Percentiles rank a stretch among this genome's conserved stretches.
phyloP scores from a whole-genome alignment of 2,113 vertebrate genomes.

The Origma solitaria region DNA sequence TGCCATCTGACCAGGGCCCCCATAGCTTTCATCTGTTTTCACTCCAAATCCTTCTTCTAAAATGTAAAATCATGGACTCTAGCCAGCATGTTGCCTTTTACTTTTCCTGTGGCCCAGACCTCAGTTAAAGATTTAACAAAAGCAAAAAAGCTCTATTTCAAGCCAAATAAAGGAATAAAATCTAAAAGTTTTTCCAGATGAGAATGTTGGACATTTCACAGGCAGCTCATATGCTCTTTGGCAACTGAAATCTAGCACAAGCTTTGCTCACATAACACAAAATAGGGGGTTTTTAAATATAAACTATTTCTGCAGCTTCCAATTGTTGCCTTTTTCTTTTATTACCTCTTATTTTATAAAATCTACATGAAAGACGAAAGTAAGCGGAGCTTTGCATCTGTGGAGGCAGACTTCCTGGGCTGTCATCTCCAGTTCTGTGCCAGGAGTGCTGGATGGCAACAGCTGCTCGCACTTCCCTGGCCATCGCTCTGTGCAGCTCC shows the following conservation, averaged over 20 bases:
- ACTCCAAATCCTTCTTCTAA: conserved; percentile 45
- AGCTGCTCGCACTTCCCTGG: background rate
- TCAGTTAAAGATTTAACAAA: conserved; percentile 51
- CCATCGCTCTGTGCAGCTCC: background rate
- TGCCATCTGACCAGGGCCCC: conserved; percentile 41
- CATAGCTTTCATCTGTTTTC: conserved; percentile 47
- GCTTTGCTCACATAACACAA: background rate
- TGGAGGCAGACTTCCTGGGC: background rate
- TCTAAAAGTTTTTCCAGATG: conserved; percentile 34
- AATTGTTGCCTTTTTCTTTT: background rate
- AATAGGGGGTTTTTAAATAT: background rate
- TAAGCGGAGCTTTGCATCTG: background rate
- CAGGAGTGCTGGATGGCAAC: background rate
- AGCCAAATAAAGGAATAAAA: conserved; percentile 47
- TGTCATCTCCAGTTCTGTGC: background rate
- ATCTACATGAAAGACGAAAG: conserved; percentile 4
- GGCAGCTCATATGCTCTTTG: background rate
- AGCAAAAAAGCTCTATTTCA: conserved; percentile 16
- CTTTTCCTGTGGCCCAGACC: conserved; percentile 36
- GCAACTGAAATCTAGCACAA: conserved; percentile 31
- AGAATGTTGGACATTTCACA: conserved; percentile 21
- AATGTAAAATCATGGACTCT: conserved; percentile 42
- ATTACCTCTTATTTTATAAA: background rate
- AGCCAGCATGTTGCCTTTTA: conserved; percentile 43
- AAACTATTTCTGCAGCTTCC: conserved; percentile 15